Evolutionary conservation across 2,888 invertebrate species (phyloP).

Genomic region (Leptopilina drosophilae): DNA sequence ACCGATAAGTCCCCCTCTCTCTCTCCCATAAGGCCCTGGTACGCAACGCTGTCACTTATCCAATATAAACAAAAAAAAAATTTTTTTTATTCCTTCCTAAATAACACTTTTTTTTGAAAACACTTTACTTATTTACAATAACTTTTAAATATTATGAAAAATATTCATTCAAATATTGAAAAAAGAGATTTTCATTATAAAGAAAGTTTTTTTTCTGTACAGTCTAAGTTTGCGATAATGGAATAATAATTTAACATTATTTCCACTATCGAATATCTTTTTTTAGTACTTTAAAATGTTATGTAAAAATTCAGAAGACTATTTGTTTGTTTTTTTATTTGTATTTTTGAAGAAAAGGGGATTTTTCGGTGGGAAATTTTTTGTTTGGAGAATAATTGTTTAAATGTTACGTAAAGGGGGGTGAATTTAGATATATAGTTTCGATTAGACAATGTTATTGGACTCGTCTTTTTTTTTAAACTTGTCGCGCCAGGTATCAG

Average conservation of each 20-base stretch:
- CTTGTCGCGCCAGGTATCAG: slow-evolving; percentile 73
- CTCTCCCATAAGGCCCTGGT: slow-evolving; percentile 67
- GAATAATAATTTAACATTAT: too few species aligned
- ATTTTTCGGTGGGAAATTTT: too few species aligned
- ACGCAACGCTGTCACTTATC: slow-evolving; percentile 74
- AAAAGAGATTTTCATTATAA: too few species aligned
- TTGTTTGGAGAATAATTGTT: background rate
- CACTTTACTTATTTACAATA: background rate
- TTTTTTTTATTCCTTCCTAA: slow-evolving; percentile 63
- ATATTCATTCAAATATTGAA: too few species aligned
- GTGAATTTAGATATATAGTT: slow-evolving; percentile 5
- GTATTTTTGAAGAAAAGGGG: too few species aligned
- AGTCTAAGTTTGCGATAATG: too few species aligned
- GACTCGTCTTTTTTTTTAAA: slow-evolving; percentile 71
- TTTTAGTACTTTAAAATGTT: too few species aligned
- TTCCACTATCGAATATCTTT: too few species aligned
- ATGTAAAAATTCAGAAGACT: too few species aligned
- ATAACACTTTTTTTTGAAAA: background rate
- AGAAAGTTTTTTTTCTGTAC: too few species aligned
- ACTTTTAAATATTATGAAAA: too few species aligned
- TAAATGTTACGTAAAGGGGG: background rate
- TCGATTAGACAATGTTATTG: slow-evolving; percentile 54
- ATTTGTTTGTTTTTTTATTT: too few species aligned
- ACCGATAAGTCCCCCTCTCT: slow-evolving; percentile 48
- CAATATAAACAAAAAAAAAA: slow-evolving; percentile 75